phyloP scores from a whole-genome alignment of 2,888 invertebrate genomes.

The Tinea trinotella region DNA sequence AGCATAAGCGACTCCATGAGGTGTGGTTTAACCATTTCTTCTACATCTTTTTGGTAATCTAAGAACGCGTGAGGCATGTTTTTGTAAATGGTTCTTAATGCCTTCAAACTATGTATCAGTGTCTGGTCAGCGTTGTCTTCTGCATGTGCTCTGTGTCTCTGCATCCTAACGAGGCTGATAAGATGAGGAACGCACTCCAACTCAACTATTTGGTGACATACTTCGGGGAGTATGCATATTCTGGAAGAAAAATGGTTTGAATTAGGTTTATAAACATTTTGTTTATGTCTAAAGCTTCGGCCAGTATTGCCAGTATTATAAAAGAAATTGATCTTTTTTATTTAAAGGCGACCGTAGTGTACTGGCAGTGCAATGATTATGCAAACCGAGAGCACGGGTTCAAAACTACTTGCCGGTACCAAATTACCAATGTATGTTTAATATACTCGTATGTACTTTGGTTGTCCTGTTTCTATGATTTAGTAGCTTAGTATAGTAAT shows the following conservation, averaged over 20 bases:
- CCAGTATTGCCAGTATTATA: too few species aligned
- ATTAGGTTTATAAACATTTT: too few species aligned
- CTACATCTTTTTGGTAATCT: slow-evolving; percentile 71
- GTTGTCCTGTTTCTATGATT: too few species aligned
- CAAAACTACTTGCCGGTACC: too few species aligned
- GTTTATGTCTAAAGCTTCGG: too few species aligned
- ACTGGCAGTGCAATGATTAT: too few species aligned
- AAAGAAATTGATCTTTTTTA: too few species aligned
- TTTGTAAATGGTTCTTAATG: slow-evolving; percentile 59
- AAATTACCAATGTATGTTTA: too few species aligned
- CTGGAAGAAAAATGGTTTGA: slow-evolving; percentile 36
- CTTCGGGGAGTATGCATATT: slow-evolving; percentile 77
- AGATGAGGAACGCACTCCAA: slow-evolving; percentile 77
- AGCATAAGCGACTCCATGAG: slow-evolving; percentile 84
- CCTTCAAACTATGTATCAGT: slow-evolving; percentile 59
- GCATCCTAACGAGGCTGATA: slow-evolving; percentile 77
- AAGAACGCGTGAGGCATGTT: slow-evolving; percentile 52
- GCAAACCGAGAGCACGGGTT: too few species aligned
- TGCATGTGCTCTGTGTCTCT: slow-evolving; percentile 44
- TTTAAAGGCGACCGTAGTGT: too few species aligned
- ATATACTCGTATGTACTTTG: too few species aligned
- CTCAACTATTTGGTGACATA: slow-evolving; percentile 79
- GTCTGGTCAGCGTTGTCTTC: slow-evolving; percentile 58
- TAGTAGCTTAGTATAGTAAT: too few species aligned
- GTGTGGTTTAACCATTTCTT: slow-evolving; percentile 81